These are phyloP conservation scores for Leptogaster cylindrica DNA, from an alignment of 2,888 invertebrate species.

Conservation along the genomic window DNA sequence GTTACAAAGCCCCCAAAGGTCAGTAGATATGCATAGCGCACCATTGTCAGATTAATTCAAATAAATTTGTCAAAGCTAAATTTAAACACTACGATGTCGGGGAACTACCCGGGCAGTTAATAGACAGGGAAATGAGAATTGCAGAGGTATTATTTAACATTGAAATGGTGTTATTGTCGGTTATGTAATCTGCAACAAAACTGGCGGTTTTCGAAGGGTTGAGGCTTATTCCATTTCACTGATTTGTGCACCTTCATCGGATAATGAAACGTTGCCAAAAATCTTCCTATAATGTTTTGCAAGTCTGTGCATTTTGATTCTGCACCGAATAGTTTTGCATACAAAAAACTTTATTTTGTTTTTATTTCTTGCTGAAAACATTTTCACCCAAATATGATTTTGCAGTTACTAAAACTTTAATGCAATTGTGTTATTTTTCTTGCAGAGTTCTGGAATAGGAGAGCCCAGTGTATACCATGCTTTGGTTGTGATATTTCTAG, in stretches of 20 bases:
- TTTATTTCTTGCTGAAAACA: too few species aligned
- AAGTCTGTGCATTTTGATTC: neutral
- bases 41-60: constrained; percentile 20
- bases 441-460: constrained; percentile 84
- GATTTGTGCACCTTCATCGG: constrained; percentile 6
- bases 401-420: constrained; percentile 49
- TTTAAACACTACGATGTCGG: constrained; percentile 17
- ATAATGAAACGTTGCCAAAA: constrained; percentile 20
- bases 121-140: constrained; percentile 1
- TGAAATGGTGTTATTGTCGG: neutral
- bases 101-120: constrained; percentile 17
- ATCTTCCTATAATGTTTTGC: too few species aligned
- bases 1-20: constrained; percentile 29
- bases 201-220: neutral
- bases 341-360: too few species aligned
- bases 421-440: too few species aligned
- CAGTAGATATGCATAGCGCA: constrained; percentile 18
- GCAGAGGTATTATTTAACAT: too few species aligned
- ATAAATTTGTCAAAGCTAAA: constrained; percentile 27
- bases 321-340: constrained; percentile 20
- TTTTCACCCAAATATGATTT: too few species aligned
- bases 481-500: constrained; percentile 97
- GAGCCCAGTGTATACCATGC: constrained; percentile 98
- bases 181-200: constrained; percentile 4
- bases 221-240: constrained; percentile 8